A percentile compares a stretch with the other conserved stretches of the same genome.
These are phyloP conservation scores for Antheraea yamamai DNA, from an alignment of 2,888 invertebrate species.

Conservation along the genomic window DNA sequence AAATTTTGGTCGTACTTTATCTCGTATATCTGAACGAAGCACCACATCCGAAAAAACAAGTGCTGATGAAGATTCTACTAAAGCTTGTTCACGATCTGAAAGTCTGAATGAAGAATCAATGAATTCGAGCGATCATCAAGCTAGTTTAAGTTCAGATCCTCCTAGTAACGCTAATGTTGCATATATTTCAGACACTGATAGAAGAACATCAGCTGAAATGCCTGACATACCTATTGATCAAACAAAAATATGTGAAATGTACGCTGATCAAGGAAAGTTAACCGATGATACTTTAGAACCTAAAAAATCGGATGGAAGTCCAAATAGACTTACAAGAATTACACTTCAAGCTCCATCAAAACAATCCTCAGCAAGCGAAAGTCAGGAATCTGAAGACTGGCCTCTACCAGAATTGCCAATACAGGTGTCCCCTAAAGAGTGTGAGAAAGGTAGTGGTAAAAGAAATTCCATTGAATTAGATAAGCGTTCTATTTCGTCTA, in stretches of 20 bases:
- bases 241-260: conserved; percentile 82
- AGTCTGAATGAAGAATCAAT: conserved; percentile 92
- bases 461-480: conserved; percentile 86
- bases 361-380: conserved; percentile 81
- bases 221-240: conserved; percentile 92
- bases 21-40: conserved; percentile 93
- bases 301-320: conserved; percentile 56
- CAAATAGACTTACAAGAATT: conserved; percentile 56
- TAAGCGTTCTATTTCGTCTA: conserved; percentile 91
- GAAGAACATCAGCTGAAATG: conserved; percentile 92
- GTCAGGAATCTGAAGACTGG: conserved; percentile 90
- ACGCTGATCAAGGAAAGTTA: conserved; percentile 62
- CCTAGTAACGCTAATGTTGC: conserved; percentile 87
- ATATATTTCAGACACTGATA: conserved; percentile 90
- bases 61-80: conserved; percentile 92
- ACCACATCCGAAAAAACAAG: conserved; percentile 94
- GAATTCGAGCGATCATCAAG: conserved; percentile 92
- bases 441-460: conserved; percentile 55
- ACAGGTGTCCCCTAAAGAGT: conserved; percentile 49
- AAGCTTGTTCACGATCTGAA: conserved; percentile 91
- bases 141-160: conserved; percentile 92
- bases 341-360: conserved; percentile 65
- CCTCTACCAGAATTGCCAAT: conserved; percentile 88
- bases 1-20: conserved; percentile 90
- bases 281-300: conserved; percentile 46